Percentiles rank a stretch among this genome's conserved stretches.
Evolutionary conservation across 2,888 invertebrate genomes (phyloP).

Genomic region (Pachycephus smyrnensis): DNA sequence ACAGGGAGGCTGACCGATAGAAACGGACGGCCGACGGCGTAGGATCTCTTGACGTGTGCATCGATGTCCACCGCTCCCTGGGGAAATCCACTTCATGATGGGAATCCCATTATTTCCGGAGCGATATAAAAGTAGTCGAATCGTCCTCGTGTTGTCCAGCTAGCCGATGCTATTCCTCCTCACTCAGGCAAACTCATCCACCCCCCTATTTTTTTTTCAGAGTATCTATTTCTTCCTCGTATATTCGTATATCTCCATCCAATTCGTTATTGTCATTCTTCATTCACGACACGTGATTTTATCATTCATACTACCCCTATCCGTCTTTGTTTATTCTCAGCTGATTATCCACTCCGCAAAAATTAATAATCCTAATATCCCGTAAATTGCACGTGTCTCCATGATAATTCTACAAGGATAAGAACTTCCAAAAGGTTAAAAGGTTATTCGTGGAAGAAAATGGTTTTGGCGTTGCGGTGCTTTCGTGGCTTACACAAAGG

Average conservation of each 20-base stretch:
- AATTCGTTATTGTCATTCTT: conserved; percentile 26
- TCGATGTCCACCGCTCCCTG: conserved; percentile 64
- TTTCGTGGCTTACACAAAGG: conserved; percentile 46
- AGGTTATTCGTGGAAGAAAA: conserved; percentile 20
- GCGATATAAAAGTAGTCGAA: conserved; percentile 49
- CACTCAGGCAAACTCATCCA: conserved; percentile 25
- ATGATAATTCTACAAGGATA: background rate
- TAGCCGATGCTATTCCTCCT: conserved; percentile 33
- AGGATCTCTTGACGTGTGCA: conserved; percentile 64
- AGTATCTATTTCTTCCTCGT: conserved; percentile 28
- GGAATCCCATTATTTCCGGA: conserved; percentile 65
- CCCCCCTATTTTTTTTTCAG: conserved; percentile 25
- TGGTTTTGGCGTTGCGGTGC: conserved; percentile 46
- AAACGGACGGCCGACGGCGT: conserved; percentile 49
- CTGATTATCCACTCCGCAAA: background rate
- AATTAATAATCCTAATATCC: background rate
- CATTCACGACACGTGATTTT: conserved; percentile 22
- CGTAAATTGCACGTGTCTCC: background rate
- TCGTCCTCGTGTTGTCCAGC: conserved; percentile 41
- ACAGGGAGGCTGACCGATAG: conserved; percentile 39
- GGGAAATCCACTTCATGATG: conserved; percentile 67
- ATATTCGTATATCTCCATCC: conserved; percentile 26
- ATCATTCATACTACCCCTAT: background rate
- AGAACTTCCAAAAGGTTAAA: background rate
- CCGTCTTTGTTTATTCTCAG: background rate